These are phyloP conservation scores for Dryobotodes eremita DNA, from an alignment of 2,888 invertebrate species.

Conservation along the genomic window DNA sequence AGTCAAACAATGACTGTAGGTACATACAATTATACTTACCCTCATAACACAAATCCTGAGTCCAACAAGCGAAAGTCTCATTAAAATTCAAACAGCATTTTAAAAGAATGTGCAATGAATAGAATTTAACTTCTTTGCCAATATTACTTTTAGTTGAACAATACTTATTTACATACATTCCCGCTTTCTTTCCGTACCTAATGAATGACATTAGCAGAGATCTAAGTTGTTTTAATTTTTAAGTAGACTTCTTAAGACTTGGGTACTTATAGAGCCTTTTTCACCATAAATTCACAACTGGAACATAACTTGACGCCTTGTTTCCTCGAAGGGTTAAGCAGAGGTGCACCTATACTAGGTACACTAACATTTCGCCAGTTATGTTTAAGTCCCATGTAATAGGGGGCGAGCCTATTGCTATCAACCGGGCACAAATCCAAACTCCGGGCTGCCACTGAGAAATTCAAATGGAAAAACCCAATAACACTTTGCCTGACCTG, in stretches of 20 bases:
- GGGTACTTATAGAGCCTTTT: neutral
- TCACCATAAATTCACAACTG: neutral
- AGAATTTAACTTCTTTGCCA: conserved; percentile 48
- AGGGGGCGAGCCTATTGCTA: no score
- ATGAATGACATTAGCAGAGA: conserved; percentile 25
- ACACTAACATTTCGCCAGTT: no score
- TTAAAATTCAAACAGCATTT: conserved; percentile 61
- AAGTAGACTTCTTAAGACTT: neutral
- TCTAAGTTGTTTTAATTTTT: neutral
- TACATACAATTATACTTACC: neutral
- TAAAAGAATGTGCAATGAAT: conserved; percentile 61
- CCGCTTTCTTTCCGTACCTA: conserved; percentile 39
- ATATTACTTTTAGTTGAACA: conserved; percentile 43
- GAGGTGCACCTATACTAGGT: no score
- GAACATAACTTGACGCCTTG: neutral
- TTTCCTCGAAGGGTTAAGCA: no score
- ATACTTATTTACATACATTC: conserved; percentile 39
- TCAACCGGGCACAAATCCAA: no score
- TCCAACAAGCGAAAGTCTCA: conserved; percentile 54
- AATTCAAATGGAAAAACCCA: no score
- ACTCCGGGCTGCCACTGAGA: no score
- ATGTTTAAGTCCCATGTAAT: no score
- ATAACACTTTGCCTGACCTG: no score
- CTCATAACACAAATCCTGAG: conserved; percentile 24
- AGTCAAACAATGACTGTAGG: neutral